Conservation (phyloP, 2,113 vertebrate species). For the Chiloscyllium plagiosum region DNA sequence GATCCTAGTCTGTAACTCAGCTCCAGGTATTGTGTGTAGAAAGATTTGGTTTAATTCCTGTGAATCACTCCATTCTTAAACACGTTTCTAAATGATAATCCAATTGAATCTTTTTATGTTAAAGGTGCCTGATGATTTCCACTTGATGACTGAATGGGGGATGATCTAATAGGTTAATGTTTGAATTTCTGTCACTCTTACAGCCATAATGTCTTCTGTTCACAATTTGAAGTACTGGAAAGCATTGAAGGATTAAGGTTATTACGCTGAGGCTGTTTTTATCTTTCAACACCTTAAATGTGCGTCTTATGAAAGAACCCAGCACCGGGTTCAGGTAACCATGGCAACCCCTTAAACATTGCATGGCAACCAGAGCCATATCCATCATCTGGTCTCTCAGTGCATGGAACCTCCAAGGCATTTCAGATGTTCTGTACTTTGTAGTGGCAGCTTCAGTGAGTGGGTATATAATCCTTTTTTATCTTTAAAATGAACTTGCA, state of each 20-base stretch:
- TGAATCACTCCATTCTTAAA: background rate
- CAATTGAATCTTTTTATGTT: background rate
- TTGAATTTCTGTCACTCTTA: background rate
- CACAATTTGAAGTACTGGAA: conserved; percentile 8
- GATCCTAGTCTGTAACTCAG: background rate
- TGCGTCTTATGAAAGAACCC: background rate
- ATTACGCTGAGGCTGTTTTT: background rate
- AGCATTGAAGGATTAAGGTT: conserved; percentile 5
- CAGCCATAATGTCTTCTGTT: background rate
- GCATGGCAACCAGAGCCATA: background rate
- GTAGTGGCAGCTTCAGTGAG: background rate
- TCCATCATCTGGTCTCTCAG: background rate
- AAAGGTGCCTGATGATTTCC: background rate
- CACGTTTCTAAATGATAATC: background rate
- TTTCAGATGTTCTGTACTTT: background rate
- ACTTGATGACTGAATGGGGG: background rate
- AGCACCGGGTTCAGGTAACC: background rate
- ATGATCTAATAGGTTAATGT: too few species aligned
- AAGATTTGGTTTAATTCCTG: too few species aligned
- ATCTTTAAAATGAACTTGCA: background rate
- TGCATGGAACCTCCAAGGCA: background rate
- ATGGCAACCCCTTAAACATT: conserved; percentile 29
- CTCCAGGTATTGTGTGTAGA: background rate
- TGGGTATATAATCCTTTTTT: background rate
- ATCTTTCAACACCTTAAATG: conserved; percentile 11